phyloP scores from a whole-genome alignment of 2,888 invertebrate species.

The Eilema griseolum region DNA sequence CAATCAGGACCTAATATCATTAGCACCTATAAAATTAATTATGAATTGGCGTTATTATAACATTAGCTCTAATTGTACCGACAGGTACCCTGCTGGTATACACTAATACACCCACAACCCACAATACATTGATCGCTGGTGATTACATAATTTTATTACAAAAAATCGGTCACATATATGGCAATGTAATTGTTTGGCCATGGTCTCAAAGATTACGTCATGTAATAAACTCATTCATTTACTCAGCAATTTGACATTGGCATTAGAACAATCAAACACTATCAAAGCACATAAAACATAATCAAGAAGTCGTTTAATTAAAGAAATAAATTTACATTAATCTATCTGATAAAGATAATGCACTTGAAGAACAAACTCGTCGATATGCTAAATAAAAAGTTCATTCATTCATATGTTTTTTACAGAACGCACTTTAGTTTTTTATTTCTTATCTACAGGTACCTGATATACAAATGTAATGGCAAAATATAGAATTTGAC shows the following conservation, averaged over 20 bases:
- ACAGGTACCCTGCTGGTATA: not conserved
- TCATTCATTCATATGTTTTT: too few species aligned
- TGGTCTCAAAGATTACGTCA: not conserved
- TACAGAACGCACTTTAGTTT: not conserved
- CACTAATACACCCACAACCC: conserved; percentile 1
- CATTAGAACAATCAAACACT: not conserved
- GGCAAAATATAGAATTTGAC: not conserved
- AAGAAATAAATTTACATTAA: not conserved
- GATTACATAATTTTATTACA: not conserved
- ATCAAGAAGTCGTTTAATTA: not conserved
- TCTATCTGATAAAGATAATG: not conserved
- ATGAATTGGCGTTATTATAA: too few species aligned
- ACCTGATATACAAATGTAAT: not conserved
- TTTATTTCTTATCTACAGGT: not conserved
- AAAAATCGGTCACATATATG: conserved; percentile 13
- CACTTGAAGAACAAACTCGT: not conserved
- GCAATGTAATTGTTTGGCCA: conserved; percentile 9
- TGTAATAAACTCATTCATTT: conserved; percentile 5
- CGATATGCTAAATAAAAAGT: not conserved
- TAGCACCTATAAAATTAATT: not conserved
- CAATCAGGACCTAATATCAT: too few species aligned
- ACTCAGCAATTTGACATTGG: conserved; percentile 3
- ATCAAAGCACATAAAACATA: not conserved
- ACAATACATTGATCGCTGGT: conserved; percentile 2
- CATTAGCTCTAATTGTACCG: not conserved